Conservation (phyloP, 2,888 invertebrate genomes). For the Exocentrus adspersus region DNA sequence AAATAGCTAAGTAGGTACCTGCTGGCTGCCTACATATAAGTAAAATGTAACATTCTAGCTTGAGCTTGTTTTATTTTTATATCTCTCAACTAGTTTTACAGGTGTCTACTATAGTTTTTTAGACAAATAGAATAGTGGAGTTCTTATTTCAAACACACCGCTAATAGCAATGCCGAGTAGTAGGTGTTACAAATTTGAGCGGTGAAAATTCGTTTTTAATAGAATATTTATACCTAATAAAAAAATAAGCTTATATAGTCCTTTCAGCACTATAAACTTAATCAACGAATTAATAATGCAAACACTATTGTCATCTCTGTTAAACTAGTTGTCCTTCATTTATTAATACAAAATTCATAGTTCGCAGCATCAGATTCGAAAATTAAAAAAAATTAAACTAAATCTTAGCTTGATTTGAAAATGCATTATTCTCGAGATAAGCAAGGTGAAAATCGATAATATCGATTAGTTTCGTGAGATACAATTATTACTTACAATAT, state of each 20-base stretch:
- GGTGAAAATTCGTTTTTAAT: no score
- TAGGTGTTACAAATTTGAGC: not conserved
- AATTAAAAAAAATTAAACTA: constrained; percentile 4
- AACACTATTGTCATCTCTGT: constrained; percentile 39
- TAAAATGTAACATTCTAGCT: constrained; percentile 24
- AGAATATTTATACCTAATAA: no score
- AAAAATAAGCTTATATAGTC: not conserved
- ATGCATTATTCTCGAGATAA: no score
- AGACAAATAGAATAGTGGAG: constrained; percentile 26
- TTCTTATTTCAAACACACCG: constrained; percentile 4
- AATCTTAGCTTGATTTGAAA: no score
- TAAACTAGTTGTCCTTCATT: constrained; percentile 42
- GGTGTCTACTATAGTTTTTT: constrained; percentile 23
- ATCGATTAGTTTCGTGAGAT: not conserved
- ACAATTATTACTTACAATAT: not conserved
- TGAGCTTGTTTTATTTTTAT: constrained; percentile 26
- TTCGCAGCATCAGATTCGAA: constrained; percentile 15
- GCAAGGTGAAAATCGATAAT: not conserved
- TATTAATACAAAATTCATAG: constrained; percentile 31
- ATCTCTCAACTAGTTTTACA: constrained; percentile 33
- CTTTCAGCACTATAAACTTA: constrained; percentile 3
- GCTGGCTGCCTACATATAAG: no score
- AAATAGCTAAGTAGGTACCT: constrained; percentile 2
- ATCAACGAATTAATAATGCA: constrained; percentile 39
- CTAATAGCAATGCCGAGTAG: not conserved